phyloP scores from a whole-genome alignment of 1,140 invertebrate species.

The Harpegnathos saltator region DNA sequence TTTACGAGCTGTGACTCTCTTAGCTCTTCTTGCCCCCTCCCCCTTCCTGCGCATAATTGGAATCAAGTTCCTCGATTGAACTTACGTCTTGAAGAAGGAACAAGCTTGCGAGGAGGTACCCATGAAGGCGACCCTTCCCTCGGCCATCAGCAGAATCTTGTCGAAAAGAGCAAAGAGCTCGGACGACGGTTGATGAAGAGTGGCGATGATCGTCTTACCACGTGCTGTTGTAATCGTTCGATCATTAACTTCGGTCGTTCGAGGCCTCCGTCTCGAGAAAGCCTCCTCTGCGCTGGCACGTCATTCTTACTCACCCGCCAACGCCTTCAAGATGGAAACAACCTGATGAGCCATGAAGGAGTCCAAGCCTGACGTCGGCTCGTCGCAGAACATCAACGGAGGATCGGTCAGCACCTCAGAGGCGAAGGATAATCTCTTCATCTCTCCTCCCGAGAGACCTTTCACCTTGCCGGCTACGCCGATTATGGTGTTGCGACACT shows the following conservation, averaged over 20 bases:
- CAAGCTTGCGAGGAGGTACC: conserved; percentile 93
- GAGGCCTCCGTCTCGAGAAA: too few species aligned
- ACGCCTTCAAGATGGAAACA: conserved; percentile 92
- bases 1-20: too few species aligned
- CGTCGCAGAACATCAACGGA: conserved; percentile 98
- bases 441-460: conserved; percentile 98
- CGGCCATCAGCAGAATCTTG: conserved; percentile 95
- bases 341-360: conserved; percentile 96
- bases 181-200: conserved; percentile 98
- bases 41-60: conserved; percentile 4
- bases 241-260: background rate
- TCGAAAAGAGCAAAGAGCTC: conserved; percentile 97
- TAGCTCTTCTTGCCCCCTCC: too few species aligned
- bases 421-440: conserved; percentile 97
- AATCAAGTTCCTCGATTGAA: conserved; percentile 48
- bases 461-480: conserved; percentile 94
- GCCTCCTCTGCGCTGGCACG: too few species aligned
- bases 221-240: conserved; percentile 45
- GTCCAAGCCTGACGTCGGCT: conserved; percentile 96
- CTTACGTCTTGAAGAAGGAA: conserved; percentile 94
- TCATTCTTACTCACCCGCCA: conserved; percentile 89
- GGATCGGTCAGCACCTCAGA: conserved; percentile 98
- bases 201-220: conserved; percentile 97
- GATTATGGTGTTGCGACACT: conserved; percentile 95
- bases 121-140: conserved; percentile 96